phyloP scores from a whole-genome alignment of 2,888 invertebrate species.

The Crossocerus cetratus region DNA sequence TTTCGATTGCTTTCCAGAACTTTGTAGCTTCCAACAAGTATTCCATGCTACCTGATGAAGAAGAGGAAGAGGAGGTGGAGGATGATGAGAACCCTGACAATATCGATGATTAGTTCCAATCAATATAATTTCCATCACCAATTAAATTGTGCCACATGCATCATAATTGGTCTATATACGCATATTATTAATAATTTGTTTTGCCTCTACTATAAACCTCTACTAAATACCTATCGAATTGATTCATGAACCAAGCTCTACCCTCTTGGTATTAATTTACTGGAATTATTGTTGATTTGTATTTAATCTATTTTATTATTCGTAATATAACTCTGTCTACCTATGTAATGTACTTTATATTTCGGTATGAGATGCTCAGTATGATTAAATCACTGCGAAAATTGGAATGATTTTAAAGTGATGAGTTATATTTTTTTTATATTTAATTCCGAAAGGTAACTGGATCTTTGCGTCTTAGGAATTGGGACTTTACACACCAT shows the following conservation, averaged over 20 bases:
- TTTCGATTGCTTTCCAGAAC: slow-evolving; percentile 78
- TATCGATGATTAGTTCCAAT: slow-evolving; percentile 69
- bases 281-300: slow-evolving; percentile 70
- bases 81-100: slow-evolving; percentile 79
- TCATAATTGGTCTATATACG: slow-evolving; percentile 68
- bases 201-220: slow-evolving; percentile 66
- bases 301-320: slow-evolving; percentile 75
- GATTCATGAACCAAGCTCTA: slow-evolving; percentile 49
- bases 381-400: slow-evolving; percentile 42
- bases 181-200: slow-evolving; percentile 68
- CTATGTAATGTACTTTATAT: slow-evolving; percentile 63
- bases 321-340: slow-evolving; percentile 65
- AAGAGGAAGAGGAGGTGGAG: neutral
- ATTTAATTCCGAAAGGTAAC: slow-evolving; percentile 44
- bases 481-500: slow-evolving; percentile 60
- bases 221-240: slow-evolving; percentile 63
- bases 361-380: slow-evolving; percentile 51
- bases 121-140: slow-evolving; percentile 63
- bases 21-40: slow-evolving; percentile 88
- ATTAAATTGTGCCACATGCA: slow-evolving; percentile 73
- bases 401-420: slow-evolving; percentile 25
- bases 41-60: slow-evolving; percentile 83
- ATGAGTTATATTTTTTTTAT: slow-evolving; percentile 40
- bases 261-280: slow-evolving; percentile 56
- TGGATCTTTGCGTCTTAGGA: slow-evolving; percentile 43